Base-by-base conservation (phyloP, 2,797 vertebrate genomes). In the Anguilla megastoma region DNA sequence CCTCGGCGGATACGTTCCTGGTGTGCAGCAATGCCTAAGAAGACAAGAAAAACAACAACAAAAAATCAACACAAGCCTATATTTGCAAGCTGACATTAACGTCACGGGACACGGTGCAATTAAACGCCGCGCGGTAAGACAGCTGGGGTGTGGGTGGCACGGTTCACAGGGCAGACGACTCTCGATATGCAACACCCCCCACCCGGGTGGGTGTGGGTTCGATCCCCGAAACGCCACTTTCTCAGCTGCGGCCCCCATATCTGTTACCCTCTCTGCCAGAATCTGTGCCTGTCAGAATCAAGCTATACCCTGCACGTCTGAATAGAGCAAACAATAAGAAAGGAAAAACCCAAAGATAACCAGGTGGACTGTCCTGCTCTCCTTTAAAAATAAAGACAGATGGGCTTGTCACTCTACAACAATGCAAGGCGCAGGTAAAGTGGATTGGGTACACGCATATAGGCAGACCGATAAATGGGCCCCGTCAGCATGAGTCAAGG, bases 1-100 rank as follows among this genome's bases (percentile, higher is more conserved):
- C 96, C 89, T 97, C 96, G 0, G 96, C 97, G 83, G 97, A 97
- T 85, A 96, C 95, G 63, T 97, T 97, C 90, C 95, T 94, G 58
- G 97, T 97, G 89, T 97, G 95, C 87, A 97, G 93, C 88, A 97
- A 95, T 1, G 97, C 97, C 97, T 97, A 91, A 10, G 87, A 88
- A 0, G 33, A 83, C 21, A 3, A 45, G 41, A 45, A 45, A 45
- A 45, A 5, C 41, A 45, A 45, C 93, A 66, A 45, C 24, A 87
- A 84, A 21, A 85, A 33, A 83, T 79, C 2, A 86, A 86, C 21
- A 52, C 60, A 27, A 27, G 7, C 24, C 63, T 69, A 79, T 79
- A 48, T 10, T 74, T 79, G 3, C 27, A n/a, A 66, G 58, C 27
- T 12, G 1, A 36, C 14, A 16, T 60, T 1, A 79, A 66, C 16